Conservation (phyloP, 2,888 invertebrate species). For the Tachystola acroxantha region DNA sequence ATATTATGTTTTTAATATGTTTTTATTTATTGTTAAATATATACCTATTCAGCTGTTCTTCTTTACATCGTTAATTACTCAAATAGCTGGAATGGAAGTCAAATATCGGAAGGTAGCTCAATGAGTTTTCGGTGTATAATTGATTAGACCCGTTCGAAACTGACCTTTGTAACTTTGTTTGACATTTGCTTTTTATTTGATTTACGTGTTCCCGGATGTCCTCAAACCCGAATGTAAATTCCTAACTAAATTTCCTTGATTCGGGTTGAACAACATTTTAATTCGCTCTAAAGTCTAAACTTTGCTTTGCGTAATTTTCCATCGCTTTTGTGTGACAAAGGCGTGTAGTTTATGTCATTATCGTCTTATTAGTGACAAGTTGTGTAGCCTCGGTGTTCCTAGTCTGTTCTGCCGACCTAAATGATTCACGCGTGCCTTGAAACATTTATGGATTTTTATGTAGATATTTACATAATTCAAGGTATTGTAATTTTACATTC, state of each 20-base stretch:
- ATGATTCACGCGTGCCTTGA: slow-evolving; percentile 11
- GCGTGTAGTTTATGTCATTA: slow-evolving; percentile 12
- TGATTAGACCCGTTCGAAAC: slow-evolving; percentile 2
- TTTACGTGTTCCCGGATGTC: not conserved
- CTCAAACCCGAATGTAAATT: slow-evolving; percentile 1
- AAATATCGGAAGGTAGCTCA: too few species aligned
- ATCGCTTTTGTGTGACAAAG: too few species aligned
- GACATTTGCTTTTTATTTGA: slow-evolving; percentile 5
- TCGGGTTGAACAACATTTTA: not conserved
- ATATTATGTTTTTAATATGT: too few species aligned
- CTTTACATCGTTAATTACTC: too few species aligned
- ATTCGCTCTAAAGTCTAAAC: too few species aligned
- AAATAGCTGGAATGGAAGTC: too few species aligned
- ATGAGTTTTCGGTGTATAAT: slow-evolving; percentile 3
- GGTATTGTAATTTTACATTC: too few species aligned
- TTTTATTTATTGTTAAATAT: too few species aligned
- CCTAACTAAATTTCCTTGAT: slow-evolving; percentile 5
- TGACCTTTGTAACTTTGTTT: slow-evolving; percentile 4
- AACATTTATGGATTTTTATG: slow-evolving; percentile 1
- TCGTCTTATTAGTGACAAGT: slow-evolving; percentile 12
- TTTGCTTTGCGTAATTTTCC: too few species aligned
- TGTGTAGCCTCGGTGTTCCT: slow-evolving; percentile 8
- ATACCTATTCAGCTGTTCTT: too few species aligned
- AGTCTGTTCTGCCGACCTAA: slow-evolving; percentile 9
- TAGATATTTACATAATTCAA: not conserved